These are phyloP conservation scores for Merodon equestris DNA, from an alignment of 2,888 invertebrate species.

Conservation along the genomic window DNA sequence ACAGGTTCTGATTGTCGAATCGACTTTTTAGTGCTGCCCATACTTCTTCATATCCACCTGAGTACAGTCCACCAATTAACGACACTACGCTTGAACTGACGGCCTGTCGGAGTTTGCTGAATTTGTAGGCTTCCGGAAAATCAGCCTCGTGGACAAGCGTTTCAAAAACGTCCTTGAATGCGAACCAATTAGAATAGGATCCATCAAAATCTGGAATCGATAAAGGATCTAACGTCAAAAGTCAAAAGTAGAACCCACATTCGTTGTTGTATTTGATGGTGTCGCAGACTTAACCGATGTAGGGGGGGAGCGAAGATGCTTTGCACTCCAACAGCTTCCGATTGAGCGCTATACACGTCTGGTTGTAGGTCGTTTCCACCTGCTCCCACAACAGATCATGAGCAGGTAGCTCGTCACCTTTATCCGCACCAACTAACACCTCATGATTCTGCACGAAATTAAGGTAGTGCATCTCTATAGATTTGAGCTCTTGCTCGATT, in stretches of 20 bases:
- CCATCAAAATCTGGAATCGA: constrained; percentile 31
- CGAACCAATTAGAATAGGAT: constrained; percentile 24
- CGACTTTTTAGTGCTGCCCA: constrained; percentile 40
- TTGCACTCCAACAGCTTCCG: no score
- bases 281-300: not conserved
- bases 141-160: constrained; percentile 22
- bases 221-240: constrained; percentile 22
- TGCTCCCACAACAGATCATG: no score
- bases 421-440: no score
- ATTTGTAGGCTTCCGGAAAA: constrained; percentile 37
- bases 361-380: no score
- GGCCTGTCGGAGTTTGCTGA: constrained; percentile 42
- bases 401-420: no score
- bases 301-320: no score
- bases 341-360: no score
- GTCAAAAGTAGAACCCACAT: not conserved
- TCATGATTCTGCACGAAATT: no score
- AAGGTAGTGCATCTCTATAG: no score
- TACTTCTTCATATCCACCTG: constrained; percentile 44
- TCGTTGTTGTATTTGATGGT: not conserved
- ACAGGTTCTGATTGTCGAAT: constrained; percentile 36
- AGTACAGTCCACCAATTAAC: constrained; percentile 45
- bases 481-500: no score
- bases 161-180: constrained; percentile 41
- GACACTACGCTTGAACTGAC: constrained; percentile 25